These are phyloP conservation scores for Aphis gossypii DNA, from an alignment of 1,140 invertebrate species.

Conservation along the genomic window DNA sequence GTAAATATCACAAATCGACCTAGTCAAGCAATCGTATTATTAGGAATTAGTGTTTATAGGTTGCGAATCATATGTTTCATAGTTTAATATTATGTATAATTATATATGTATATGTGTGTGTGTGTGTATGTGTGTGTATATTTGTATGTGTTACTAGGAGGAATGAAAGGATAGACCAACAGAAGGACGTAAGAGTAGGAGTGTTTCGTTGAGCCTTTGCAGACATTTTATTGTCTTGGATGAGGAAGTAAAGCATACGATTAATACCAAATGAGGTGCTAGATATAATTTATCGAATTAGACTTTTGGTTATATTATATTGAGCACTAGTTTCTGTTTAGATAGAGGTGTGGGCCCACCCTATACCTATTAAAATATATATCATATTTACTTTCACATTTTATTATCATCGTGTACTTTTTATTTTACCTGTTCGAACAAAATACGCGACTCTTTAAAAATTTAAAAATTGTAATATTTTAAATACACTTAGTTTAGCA, in stretches of 20 bases:
- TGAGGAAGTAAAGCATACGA: not conserved
- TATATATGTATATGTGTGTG: not conserved
- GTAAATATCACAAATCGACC: constrained; percentile 51
- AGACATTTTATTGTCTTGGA: not conserved
- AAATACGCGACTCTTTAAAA: not conserved
- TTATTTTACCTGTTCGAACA: not conserved
- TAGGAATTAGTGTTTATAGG: constrained; percentile 1
- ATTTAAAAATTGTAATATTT: not conserved
- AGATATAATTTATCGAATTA: not conserved
- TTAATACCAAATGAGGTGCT: constrained; percentile 19
- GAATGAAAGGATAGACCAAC: not conserved
- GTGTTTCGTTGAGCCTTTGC: not conserved
- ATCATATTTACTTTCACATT: not conserved
- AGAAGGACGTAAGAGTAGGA: not conserved
- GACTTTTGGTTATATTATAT: not conserved
- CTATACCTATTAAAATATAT: not conserved
- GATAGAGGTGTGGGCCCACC: not conserved
- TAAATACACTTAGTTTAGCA: not conserved
- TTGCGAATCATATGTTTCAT: not conserved
- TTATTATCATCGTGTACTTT: not conserved
- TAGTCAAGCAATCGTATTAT: constrained; percentile 53
- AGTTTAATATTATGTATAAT: not conserved
- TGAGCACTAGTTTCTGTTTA: not conserved
- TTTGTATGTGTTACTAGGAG: not conserved
- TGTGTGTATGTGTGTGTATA: not conserved